Conservation (phyloP, 92 coral and sea anemone species). For the Nematostella vectensis region DNA sequence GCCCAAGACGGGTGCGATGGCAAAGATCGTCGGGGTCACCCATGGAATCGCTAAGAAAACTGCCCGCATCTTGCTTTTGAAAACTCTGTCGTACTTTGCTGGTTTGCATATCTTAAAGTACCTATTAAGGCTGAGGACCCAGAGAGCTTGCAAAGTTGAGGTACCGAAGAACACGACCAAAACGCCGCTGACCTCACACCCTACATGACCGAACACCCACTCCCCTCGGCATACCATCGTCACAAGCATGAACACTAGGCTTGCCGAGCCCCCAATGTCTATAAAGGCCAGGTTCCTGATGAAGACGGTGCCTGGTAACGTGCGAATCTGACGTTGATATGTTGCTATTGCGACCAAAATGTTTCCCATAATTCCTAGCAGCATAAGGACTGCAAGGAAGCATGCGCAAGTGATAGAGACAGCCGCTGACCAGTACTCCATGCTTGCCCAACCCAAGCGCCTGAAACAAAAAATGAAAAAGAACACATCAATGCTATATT, state of each 20-base stretch:
- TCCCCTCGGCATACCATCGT: constrained; percentile 37
- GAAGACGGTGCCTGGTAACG: constrained; percentile 40
- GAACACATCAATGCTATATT: too few species aligned
- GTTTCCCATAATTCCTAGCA: constrained; percentile 49
- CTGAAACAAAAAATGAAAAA: too few species aligned
- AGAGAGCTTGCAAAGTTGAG: constrained; percentile 34
- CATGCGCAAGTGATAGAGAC: constrained; percentile 16
- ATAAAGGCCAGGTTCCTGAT: constrained; percentile 44
- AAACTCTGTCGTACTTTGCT: constrained; percentile 32
- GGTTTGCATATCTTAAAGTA: constrained; percentile 46
- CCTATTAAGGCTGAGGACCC: constrained; percentile 52
- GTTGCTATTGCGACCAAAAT: constrained; percentile 45
- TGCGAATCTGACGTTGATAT: constrained; percentile 38
- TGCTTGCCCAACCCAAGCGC: too few species aligned
- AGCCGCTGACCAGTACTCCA: constrained; percentile 33
- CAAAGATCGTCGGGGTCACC: constrained; percentile 38
- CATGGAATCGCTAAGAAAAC: constrained; percentile 33
- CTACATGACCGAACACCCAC: constrained; percentile 47
- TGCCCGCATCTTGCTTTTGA: constrained; percentile 18
- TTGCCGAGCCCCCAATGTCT: constrained; percentile 52
- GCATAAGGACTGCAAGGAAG: constrained; percentile 18
- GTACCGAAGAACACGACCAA: constrained; percentile 40
- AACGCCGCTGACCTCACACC: constrained; percentile 48
- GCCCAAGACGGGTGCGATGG: constrained; percentile 52
- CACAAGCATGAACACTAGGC: constrained; percentile 43